phyloP scores from a whole-genome alignment of 2,888 invertebrate species.

The Uropetala carovei region DNA sequence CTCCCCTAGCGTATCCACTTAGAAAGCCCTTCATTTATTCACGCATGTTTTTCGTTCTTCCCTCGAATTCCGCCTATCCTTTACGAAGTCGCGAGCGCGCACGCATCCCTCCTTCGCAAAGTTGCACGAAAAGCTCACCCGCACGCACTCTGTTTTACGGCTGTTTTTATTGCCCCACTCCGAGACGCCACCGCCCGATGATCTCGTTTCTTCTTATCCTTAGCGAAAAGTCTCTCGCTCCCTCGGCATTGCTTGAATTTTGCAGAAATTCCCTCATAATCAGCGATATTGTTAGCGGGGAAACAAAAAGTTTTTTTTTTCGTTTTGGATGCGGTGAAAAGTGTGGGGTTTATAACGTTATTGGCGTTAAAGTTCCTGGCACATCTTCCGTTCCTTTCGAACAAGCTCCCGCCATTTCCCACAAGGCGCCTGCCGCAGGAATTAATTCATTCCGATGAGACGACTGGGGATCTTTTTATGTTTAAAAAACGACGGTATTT shows the following conservation, averaged over 20 bases:
- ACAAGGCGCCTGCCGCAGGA: background rate
- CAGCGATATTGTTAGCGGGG: background rate
- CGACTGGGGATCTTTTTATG: background rate
- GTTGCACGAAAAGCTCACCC: background rate
- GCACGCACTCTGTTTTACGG: conserved; percentile 18
- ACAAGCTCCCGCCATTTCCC: background rate
- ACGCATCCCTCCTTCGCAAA: background rate
- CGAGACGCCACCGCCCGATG: too few species aligned
- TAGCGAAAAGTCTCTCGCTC: too few species aligned
- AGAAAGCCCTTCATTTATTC: conserved; percentile 1
- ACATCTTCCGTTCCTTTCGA: background rate
- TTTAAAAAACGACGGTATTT: background rate
- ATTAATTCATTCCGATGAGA: background rate
- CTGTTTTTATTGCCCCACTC: background rate
- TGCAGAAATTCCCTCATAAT: background rate
- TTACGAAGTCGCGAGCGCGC: background rate
- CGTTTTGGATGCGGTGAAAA: background rate
- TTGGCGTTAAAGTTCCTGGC: background rate
- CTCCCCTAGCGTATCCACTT: conserved; percentile 1
- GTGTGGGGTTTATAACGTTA: background rate
- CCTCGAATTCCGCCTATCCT: background rate
- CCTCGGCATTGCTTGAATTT: background rate
- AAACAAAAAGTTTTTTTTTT: background rate
- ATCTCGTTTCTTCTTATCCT: too few species aligned
- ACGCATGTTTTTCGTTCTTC: background rate